Base-by-base conservation (phyloP, 1,140 invertebrate genomes). In the Phymastichus coffea region DNA sequence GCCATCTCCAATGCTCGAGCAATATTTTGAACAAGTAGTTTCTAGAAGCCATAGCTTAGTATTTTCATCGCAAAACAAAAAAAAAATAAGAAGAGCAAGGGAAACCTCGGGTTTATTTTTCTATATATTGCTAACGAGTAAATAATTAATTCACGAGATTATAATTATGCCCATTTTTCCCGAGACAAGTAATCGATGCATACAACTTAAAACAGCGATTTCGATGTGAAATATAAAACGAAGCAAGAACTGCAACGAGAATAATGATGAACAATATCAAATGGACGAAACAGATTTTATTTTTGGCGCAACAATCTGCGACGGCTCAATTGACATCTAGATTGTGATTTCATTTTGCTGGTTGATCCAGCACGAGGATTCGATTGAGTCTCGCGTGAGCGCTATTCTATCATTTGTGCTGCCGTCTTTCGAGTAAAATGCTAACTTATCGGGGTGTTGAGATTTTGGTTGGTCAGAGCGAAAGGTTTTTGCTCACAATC, bases 81-180 rank as follows among this genome's bases (percentile, higher is more conserved):
- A n/a, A n/a, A n/a, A n/a, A n/a, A n/a, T n/a, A n/a, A n/a, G n/a
- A n/a, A n/a, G n/a, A n/a, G n/a, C n/a, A n/a, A n/a, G n/a, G n/a
- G n/a, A n/a, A n/a, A n/a, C n/a, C n/a, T n/a, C n/a, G n/a, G n/a
- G n/a, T n/a, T n/a, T n/a, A n/a, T n/a, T n/a, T n/a, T n/a, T n/a
- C n/a, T n/a, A n/a, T n/a, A n/a, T n/a, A n/a, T n/a, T n/a, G n/a
- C n/a, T n/a, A n/a, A n/a, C n/a, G n/a, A n/a, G n/a, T n/a, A n/a
- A n/a, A n/a, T n/a, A n/a, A n/a, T n/a, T n/a, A n/a, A n/a, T n/a
- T n/a, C n/a, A n/a, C n/a, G n/a, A n/a, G n/a, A n/a, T n/a, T n/a
- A n/a, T n/a, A n/a, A n/a, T n/a, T n/a, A n/a, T 68, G 70, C 68
- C 71, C 70, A 77, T 70, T 75, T 77, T 77, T 76, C 70, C 65